Evolutionary conservation across 1,140 invertebrate species (phyloP), one percentile per base, ranked within the genome.

Genomic region (Drosophila cardini): DNA sequence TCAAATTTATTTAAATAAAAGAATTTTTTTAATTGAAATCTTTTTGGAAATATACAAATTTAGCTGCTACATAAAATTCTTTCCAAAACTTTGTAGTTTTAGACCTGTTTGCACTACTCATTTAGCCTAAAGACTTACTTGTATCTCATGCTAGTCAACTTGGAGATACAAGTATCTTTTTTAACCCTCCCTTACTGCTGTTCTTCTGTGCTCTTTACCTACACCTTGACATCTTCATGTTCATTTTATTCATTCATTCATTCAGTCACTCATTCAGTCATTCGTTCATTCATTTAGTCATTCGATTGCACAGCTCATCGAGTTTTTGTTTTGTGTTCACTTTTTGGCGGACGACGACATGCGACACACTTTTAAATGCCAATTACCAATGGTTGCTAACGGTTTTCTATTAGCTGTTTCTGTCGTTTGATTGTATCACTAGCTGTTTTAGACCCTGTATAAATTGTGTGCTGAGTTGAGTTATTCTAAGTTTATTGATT

Each of bases 311-410:
- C 46, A 53, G 75, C 62, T 82, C 70, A 81, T 81, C 61, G 69
- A 42, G 26, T 36, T 64, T 64, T 56, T 32, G 34, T 48, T 38
- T 52, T 55, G 21, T 57, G 9, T 56, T 13, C 40, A 2, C 30
- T 4, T 50, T 50, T n/a, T 10, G 36, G 21, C 11, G 11, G 80
- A 46, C 21, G 21, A 38, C 40, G 21, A 76, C 78, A 81, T 86
- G 83, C 83, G 83, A 87, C 83, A 87, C 78, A 87, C 84, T 87
- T 87, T 87, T 87, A 87, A 87, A 87, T 80, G 84, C 84, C 83
- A 87, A 87, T 87, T 87, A 87, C 83, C 21, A 74, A 67, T 70
- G 58, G 30, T 57, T 83, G 84, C 76, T 87, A 87, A 87, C 84
- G 83, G 83, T 84, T 75, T 72, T 68, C 70, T 78, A 87, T 84